Base-by-base conservation (phyloP, 2,888 invertebrate species). In the Meta bourneti region DNA sequence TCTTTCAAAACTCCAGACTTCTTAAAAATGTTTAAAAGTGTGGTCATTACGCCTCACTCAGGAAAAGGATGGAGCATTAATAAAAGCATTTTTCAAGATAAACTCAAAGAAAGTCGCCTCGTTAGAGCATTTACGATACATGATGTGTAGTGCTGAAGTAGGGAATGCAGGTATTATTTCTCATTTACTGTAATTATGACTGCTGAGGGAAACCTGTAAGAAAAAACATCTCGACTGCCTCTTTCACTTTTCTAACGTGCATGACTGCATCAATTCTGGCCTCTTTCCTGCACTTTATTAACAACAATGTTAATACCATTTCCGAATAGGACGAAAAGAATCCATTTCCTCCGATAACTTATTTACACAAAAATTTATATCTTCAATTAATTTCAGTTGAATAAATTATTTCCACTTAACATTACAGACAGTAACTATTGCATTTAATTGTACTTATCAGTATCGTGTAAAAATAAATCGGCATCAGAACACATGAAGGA, bases 151-250 rank as follows among this genome's bases (percentile, higher is more conserved):
- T 34, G 34, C 61, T 9, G 61, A 61, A 61, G 61, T 9, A 61
- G 61, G 61, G 11, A 61, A 34, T 34, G 34, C n/a, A 61, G 61
- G 61, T 9, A 61, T 11, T 61, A 61, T 61, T 61, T 61, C 79
- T 79, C 52, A 79, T 79, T 79, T 79, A 61, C 34, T 79, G 7
- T 79, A 79, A 79, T 61, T 79, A 79, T 61, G 61, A 61, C 34
- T 61, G 20, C 54, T 20, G 61, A 6, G 34, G 13, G 61, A 69
- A 61, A 61, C 5, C 13, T 5, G 7, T 7, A 61, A 0, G 11
- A 61, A 61, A 61, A 61, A 61, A 61, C 11, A 16, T 34, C 34
- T 5, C 5, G 7, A 5, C 61, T 0, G 9, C 16, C 61, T 61
- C 16, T 16, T 61, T 9, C 61, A 61, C 6, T 61, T 9, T 16